Evolutionary conservation across 2,888 invertebrate species (phyloP).

Genomic region (Macrosoma leucophasiata): DNA sequence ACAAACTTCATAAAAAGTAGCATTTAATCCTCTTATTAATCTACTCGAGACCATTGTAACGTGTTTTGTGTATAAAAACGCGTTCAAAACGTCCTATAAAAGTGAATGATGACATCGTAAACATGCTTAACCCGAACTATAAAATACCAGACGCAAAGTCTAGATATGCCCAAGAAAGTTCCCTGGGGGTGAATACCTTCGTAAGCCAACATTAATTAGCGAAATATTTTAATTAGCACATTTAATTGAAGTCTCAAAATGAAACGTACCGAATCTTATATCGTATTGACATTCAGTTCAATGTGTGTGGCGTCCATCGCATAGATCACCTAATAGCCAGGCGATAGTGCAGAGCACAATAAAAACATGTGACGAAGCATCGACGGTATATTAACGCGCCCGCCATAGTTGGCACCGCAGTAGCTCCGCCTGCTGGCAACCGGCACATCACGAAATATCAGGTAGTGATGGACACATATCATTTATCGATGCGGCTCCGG

Average conservation of each 20-base stretch:
- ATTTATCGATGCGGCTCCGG: constrained; percentile 48
- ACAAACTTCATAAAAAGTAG: no score
- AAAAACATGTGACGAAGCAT: constrained; percentile 57
- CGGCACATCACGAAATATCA: constrained; percentile 43
- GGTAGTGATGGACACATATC: constrained; percentile 48
- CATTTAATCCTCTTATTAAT: no score
- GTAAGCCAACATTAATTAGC: no score
- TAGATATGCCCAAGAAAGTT: no score
- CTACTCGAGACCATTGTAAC: no score
- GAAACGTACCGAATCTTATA: constrained; percentile 1
- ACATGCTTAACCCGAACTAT: no score
- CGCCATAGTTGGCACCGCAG: constrained; percentile 70
- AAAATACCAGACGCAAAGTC: no score
- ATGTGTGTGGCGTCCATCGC: constrained; percentile 45
- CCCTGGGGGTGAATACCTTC: no score
- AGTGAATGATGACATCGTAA: no score
- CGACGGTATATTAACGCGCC: constrained; percentile 69
- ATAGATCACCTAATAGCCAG: constrained; percentile 51
- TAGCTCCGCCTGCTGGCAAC: constrained; percentile 62
- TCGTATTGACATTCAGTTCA: constrained; percentile 23
- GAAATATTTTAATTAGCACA: constrained; percentile 11
- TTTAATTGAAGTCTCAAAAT: constrained; percentile 4
- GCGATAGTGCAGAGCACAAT: constrained; percentile 46
- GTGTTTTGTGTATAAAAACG: no score
- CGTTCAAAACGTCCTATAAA: no score